phyloP scores from a whole-genome alignment of 2,888 invertebrate genomes.

The Aricia artaxerxes region DNA sequence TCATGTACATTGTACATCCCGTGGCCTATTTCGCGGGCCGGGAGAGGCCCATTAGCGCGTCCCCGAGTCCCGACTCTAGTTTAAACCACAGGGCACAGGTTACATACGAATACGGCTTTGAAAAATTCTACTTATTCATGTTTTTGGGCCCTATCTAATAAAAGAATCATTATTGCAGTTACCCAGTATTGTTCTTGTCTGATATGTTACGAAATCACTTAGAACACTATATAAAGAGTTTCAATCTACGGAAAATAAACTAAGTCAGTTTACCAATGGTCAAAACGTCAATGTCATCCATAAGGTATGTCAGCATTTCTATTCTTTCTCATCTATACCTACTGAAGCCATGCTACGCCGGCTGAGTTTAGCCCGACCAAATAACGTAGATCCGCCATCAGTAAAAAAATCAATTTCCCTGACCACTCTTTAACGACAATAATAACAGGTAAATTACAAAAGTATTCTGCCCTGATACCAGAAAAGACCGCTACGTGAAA shows the following conservation, averaged over 20 bases:
- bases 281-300: too few species aligned
- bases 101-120: neutral
- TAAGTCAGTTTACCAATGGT: too few species aligned
- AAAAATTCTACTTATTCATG: neutral
- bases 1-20: neutral
- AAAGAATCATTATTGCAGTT: too few species aligned
- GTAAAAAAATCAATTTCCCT: neutral
- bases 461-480: too few species aligned
- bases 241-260: too few species aligned
- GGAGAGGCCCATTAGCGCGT: neutral
- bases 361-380: neutral
- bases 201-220: too few species aligned
- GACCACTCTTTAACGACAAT: neutral
- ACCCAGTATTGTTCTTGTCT: neutral
- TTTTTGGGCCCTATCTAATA: neutral
- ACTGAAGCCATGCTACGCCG: too few species aligned
- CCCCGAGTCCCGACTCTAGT: neutral
- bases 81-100: neutral
- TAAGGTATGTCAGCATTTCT: too few species aligned
- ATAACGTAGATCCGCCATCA: neutral
- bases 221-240: too few species aligned
- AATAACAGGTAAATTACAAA: neutral
- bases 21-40: constrained; percentile 2
- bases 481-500: too few species aligned
- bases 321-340: too few species aligned